Base-by-base conservation (phyloP, 2,113 vertebrate genomes). In the Prochilodus magdalenae region DNA sequence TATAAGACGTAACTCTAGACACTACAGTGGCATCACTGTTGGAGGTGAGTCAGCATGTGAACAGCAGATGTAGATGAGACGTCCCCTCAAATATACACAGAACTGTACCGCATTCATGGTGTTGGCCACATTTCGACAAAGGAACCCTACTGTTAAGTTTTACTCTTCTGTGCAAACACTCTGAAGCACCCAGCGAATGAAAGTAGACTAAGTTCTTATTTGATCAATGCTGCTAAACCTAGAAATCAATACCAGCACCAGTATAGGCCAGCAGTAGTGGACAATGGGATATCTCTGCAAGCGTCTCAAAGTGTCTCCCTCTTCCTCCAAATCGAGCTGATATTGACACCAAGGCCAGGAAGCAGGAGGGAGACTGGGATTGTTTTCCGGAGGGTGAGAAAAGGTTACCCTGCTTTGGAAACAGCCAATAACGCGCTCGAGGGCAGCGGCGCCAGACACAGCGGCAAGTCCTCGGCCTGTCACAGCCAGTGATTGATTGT, bases 401-500 rank as follows among this genome's bases (percentile, higher is more conserved):
- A 75, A 51, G 66, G 75, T 78, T 73, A 77, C 27, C n/a, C 2
- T 59, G 33, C 65, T 49, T 63, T 16, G 40, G 53, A 57, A 77
- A 30, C 44, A 44, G 51, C 57, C 59, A 70, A 75, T 82, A 75
- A 75, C 30, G 69, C 13, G n/a, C 73, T 74, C 57, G 75, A 81
- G 36, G 27, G 65, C 73, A 59, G 53, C 13, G 18, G 49, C 24
- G 30, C 44, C 51, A 55, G 51, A 77, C 80, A 74, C 73, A 73
- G 77, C 63, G 44, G 84, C 82, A 77, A 81, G 87, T 81, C 85
- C 79, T 75, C 60, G 62, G 73, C 80, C 85, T 89, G 89, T 90
- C 90, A 88, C 27, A 71, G 51, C 12, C 73, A 67, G 87, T 90
- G 86, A 93, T 91, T 89, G 85, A 90, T 92, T 87, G 89, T 91